A percentile compares a stretch with the other conserved stretches of the same genome.
These are phyloP conservation scores for Nebria salina DNA, from an alignment of 2,888 invertebrate species.

Conservation along the genomic window DNA sequence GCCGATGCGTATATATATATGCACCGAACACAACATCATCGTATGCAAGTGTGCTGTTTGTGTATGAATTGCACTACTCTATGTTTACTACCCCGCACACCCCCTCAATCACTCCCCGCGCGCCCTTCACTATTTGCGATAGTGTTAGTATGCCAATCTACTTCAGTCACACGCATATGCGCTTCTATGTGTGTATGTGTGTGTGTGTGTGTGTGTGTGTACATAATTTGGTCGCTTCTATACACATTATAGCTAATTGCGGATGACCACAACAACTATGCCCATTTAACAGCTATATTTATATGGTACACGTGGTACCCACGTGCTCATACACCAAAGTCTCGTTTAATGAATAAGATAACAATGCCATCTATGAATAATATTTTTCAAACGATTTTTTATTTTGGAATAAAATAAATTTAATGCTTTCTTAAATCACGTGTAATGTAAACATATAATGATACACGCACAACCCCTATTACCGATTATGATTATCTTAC, in stretches of 20 bases:
- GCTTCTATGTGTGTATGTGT: background rate
- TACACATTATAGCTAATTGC: slow-evolving; percentile 65
- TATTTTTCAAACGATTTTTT: background rate
- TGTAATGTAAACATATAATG: background rate
- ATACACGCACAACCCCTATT: background rate
- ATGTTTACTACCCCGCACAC: slow-evolving; percentile 52
- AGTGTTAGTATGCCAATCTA: slow-evolving; percentile 19
- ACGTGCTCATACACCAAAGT: slow-evolving; percentile 54
- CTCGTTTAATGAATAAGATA: background rate
- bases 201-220: slow-evolving; percentile 51
- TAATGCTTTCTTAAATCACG: background rate
- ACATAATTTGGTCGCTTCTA: slow-evolving; percentile 65
- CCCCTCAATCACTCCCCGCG: slow-evolving; percentile 47
- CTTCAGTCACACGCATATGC: slow-evolving; percentile 12
- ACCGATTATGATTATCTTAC: background rate
- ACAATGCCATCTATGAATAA: background rate
- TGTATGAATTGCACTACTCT: slow-evolving; percentile 20
- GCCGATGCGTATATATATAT: slow-evolving; percentile 23
- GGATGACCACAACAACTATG: slow-evolving; percentile 61
- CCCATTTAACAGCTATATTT: slow-evolving; percentile 51
- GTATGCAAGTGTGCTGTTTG: slow-evolving; percentile 13
- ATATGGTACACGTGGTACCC: slow-evolving; percentile 61
- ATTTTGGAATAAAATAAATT: background rate
- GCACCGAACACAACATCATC: slow-evolving; percentile 9
- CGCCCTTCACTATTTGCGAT: slow-evolving; percentile 49